Evolutionary conservation across 2,888 invertebrate species (phyloP).

Genomic region (Iphiclides podalirius): DNA sequence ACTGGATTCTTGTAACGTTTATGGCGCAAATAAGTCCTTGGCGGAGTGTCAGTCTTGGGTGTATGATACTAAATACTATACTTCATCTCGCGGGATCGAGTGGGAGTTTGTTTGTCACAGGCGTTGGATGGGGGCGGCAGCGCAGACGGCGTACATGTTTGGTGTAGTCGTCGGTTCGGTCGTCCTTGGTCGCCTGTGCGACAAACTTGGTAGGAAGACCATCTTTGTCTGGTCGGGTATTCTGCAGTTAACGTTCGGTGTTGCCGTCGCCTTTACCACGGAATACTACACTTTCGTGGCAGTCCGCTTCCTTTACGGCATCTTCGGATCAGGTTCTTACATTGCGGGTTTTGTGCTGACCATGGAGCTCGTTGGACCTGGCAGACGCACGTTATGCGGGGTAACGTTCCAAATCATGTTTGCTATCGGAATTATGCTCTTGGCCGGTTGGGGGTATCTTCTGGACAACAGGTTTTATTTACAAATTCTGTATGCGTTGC

Average conservation of each 20-base stretch:
- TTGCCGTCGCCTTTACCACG: conserved; percentile 87
- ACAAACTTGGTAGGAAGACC: conserved; percentile 88
- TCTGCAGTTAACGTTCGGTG: conserved; percentile 84
- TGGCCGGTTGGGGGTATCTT: conserved; percentile 90
- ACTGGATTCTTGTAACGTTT: conserved; percentile 83
- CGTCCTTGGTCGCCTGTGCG: conserved; percentile 87
- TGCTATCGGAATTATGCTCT: conserved; percentile 88
- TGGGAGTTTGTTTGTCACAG: conserved; percentile 90
- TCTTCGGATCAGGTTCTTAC: conserved; percentile 90
- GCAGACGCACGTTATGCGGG: conserved; percentile 89
- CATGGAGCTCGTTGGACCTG: conserved; percentile 91
- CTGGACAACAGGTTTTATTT: conserved; percentile 86
- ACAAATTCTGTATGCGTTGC: conserved; percentile 88
- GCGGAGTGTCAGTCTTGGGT: conserved; percentile 80
- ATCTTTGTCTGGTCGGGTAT: conserved; percentile 89
- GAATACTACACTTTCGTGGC: conserved; percentile 86
- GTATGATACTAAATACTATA: conserved; percentile 86
- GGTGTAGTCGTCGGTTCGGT: conserved; percentile 91
- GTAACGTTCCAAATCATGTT: conserved; percentile 90
- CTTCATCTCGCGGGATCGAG: conserved; percentile 87
- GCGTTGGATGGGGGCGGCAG: conserved; percentile 90
- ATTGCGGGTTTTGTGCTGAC: conserved; percentile 84
- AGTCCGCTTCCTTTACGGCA: conserved; percentile 86
- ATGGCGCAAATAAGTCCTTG: conserved; percentile 57
- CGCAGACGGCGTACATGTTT: conserved; percentile 90